Conservation (phyloP, 2,888 invertebrate genomes). For the Hemicrepidius hirtus region DNA sequence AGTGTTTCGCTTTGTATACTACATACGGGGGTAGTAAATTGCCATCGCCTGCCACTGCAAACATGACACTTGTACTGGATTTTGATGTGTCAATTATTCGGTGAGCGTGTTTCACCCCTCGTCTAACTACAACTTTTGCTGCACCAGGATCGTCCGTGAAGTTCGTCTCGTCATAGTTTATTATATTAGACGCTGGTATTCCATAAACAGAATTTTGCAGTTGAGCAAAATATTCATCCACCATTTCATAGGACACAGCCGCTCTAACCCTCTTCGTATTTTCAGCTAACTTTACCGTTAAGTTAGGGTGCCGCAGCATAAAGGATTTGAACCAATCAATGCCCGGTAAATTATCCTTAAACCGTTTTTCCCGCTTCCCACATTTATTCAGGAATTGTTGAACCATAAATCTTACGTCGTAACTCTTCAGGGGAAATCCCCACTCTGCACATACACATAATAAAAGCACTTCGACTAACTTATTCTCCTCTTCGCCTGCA, state of each 20-base stretch:
- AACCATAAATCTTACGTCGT: slow-evolving; percentile 13
- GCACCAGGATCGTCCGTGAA: slow-evolving; percentile 61
- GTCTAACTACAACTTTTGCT: slow-evolving; percentile 50
- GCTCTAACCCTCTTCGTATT: no score
- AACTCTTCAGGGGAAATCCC: slow-evolving; percentile 22
- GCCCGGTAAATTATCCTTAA: slow-evolving; percentile 13
- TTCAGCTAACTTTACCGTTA: slow-evolving; percentile 35
- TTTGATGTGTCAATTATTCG: slow-evolving; percentile 52
- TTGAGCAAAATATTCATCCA: not conserved
- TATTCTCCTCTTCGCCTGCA: not conserved
- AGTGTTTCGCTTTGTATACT: slow-evolving; percentile 61
- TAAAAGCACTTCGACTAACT: not conserved
- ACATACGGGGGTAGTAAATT: slow-evolving; percentile 61
- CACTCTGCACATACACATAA: slow-evolving; percentile 22
- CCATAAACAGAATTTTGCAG: not conserved
- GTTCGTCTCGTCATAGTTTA: slow-evolving; percentile 65
- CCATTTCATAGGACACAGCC: no score
- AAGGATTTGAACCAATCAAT: slow-evolving; percentile 47
- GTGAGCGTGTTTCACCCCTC: slow-evolving; percentile 43
- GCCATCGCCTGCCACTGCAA: slow-evolving; percentile 60
- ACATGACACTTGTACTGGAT: slow-evolving; percentile 60
- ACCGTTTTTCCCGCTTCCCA: slow-evolving; percentile 26
- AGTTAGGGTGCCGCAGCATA: slow-evolving; percentile 42
- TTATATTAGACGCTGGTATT: slow-evolving; percentile 49
- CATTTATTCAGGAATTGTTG: slow-evolving; percentile 20